phyloP scores from a whole-genome alignment of 2,888 invertebrate genomes.

The Hartigia nigra region DNA sequence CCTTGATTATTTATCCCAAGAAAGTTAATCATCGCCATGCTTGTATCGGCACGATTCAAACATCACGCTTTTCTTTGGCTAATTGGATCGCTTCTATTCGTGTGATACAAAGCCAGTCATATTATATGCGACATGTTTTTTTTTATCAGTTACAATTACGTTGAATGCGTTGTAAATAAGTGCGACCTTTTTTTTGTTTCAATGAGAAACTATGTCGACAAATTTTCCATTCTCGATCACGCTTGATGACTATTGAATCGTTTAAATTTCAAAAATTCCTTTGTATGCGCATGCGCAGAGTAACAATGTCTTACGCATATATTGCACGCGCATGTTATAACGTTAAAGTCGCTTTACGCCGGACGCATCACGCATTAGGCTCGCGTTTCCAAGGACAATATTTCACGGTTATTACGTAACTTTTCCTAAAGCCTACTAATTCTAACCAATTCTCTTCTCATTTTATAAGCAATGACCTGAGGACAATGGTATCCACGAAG shows the following conservation, averaged over 20 bases:
- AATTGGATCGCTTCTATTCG: neutral
- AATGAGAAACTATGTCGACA: neutral
- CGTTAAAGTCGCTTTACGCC: neutral
- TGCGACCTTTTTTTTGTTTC: neutral
- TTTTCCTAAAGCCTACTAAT: constrained; percentile 4
- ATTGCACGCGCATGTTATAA: neutral
- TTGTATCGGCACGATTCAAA: neutral
- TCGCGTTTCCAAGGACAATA: constrained; percentile 19
- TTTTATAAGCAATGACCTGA: constrained; percentile 7
- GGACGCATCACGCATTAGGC: neutral
- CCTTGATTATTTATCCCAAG: neutral
- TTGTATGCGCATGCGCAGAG: neutral
- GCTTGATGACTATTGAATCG: neutral
- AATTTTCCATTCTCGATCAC: neutral
- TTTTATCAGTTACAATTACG: too few species aligned
- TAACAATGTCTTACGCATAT: neutral
- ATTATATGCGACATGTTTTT: too few species aligned
- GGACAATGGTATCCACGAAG: constrained; percentile 2
- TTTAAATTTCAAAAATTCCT: neutral
- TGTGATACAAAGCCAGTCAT: too few species aligned
- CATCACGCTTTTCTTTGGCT: neutral
- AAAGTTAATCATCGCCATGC: neutral
- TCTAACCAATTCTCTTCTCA: constrained; percentile 11
- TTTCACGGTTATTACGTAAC: constrained; percentile 16
- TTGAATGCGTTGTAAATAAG: neutral